A percentile compares a stretch with the other conserved stretches of the same genome.
Evolutionary conservation across 1,140 invertebrate species (phyloP).

Genomic region (Aphis gossypii): DNA sequence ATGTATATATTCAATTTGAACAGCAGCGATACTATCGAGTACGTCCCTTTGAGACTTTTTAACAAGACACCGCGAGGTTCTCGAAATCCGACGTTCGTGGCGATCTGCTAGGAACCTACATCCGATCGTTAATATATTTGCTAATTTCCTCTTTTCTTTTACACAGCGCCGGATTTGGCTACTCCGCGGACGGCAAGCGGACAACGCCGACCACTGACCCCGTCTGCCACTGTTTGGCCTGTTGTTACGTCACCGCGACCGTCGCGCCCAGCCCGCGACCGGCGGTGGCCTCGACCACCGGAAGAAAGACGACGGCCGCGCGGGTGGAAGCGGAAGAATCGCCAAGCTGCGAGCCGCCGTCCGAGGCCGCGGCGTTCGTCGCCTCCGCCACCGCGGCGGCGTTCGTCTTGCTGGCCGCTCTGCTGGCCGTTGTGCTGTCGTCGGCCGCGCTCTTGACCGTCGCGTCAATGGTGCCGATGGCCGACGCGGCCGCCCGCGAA

Average conservation of each 20-base stretch:
- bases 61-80: background rate
- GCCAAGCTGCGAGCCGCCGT: background rate
- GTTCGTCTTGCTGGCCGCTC: slow-evolving; percentile 3
- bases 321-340: background rate
- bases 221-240: background rate
- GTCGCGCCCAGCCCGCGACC: background rate
- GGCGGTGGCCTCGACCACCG: background rate
- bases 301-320: too few species aligned
- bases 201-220: background rate
- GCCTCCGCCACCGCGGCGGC: slow-evolving; percentile 12
- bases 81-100: background rate
- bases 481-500: background rate
- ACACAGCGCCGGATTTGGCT: background rate
- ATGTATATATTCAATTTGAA: too few species aligned
- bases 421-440: slow-evolving; percentile 11
- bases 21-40: too few species aligned
- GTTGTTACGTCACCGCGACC: background rate
- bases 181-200: background rate
- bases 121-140: background rate
- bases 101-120: background rate
- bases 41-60: too few species aligned
- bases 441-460: background rate
- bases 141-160: background rate
- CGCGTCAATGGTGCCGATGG: slow-evolving; percentile 6
- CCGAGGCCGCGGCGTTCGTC: slow-evolving; percentile 20